Conservation (phyloP, 2,888 invertebrate genomes). For the Caenorhabditis sp. region DNA sequence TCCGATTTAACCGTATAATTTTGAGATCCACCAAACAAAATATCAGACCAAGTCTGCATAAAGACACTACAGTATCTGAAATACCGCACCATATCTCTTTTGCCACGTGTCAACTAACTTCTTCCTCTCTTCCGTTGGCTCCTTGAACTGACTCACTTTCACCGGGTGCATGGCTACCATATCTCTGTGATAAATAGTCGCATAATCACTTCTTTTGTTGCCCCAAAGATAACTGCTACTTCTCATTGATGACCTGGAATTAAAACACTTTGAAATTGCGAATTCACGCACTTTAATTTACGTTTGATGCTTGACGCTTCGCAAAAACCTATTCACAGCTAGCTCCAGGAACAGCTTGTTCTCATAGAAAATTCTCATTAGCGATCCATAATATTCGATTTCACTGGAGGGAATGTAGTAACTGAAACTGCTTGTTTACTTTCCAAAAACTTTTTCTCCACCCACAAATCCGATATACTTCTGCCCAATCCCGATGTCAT, state of each 20-base stretch:
- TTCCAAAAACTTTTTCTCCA: background rate
- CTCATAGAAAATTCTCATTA: constrained; percentile 53
- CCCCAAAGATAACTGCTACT: constrained; percentile 34
- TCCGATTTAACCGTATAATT: constrained; percentile 31
- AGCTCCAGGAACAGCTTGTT: constrained; percentile 38
- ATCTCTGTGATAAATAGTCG: background rate
- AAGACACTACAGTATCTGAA: constrained; percentile 16
- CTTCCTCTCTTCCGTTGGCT: constrained; percentile 1
- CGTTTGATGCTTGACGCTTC: constrained; percentile 45
- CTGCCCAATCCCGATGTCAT: constrained; percentile 13
- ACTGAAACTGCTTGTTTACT: background rate
- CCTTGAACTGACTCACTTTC: constrained; percentile 23
- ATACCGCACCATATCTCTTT: too few species aligned
- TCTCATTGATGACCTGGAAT: constrained; percentile 9
- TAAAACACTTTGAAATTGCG: too few species aligned
- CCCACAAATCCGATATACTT: constrained; percentile 53
- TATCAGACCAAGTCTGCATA: background rate
- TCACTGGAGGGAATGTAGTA: constrained; percentile 36
- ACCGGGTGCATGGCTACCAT: constrained; percentile 42
- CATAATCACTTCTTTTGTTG: constrained; percentile 9
- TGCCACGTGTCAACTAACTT: constrained; percentile 6
- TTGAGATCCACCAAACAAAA: constrained; percentile 17
- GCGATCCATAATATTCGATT: constrained; percentile 27
- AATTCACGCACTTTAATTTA: background rate
- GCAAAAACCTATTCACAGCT: constrained; percentile 42